Base-by-base conservation (phyloP, 2,113 vertebrate genomes). In the Ceyx melanurus region DNA sequence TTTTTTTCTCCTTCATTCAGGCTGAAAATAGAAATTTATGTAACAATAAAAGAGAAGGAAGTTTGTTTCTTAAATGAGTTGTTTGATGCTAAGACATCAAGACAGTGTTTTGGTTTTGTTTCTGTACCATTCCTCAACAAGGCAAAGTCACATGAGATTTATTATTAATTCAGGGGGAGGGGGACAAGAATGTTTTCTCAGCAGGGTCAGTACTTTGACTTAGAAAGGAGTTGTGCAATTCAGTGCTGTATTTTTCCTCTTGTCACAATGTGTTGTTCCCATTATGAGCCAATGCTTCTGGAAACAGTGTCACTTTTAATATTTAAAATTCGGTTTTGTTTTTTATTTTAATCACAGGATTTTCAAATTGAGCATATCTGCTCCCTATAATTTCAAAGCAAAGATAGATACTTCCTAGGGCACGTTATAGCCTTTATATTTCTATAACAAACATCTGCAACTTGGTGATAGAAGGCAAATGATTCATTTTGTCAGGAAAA, bases 401-500 rank as follows among this genome's bases (percentile, higher is more conserved):
- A 33, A 66, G 43, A 68, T 75, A 26, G 60, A 70, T 74, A 57
- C 72, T 91, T 96, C 89, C 82, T 70, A 74, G 90, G 89, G 79
- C 84, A 85, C 82, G 82, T 93, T 95, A 82, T 66, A 85, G 57
- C 71, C 60, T 91, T 96, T 93, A 85, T 94, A 67, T 92, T 93
- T 92, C 1, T 4, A 71, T 86, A 64, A 89, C 60, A 89, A 91
- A 94, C 79, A 88, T 82, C 71, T 85, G 73, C 64, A 86, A 43
- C 89, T 80, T 93, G 80, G 84, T 85, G 56, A 68, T 72, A 70
- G 87, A 91, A 95, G 68, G 42, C 72, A 93, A 93, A 89, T 82
- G 82, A 87, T 95, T 91, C 67, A 73, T 92, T 96, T 96, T 94
- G 79, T 95, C 89, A 71, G 89, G 56, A 89, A 92, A 89, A 86